These are phyloP conservation scores for Hybognathus amarus DNA, from an alignment of 2,797 vertebrate genomes.

Conservation along the genomic window DNA sequence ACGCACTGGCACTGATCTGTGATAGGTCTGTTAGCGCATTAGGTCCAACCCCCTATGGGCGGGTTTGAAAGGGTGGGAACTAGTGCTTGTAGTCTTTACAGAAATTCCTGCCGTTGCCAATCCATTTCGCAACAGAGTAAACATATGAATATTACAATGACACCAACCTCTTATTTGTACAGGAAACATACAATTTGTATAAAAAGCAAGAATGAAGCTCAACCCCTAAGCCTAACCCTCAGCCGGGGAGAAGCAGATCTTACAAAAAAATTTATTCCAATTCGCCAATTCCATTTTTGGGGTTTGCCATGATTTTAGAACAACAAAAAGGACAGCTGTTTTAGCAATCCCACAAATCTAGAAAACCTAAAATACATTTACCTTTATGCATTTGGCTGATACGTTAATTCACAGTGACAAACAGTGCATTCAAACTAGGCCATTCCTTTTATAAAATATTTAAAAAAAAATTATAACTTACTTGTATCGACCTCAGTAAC, in stretches of 20 bases:
- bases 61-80: too few relatives aligned
- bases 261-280: background rate
- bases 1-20: too few relatives aligned
- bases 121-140: too few relatives aligned
- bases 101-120: background rate
- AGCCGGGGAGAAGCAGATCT: background rate
- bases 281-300: background rate
- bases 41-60: too few relatives aligned
- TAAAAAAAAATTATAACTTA: slow-evolving; percentile 70
- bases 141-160: background rate
- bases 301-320: background rate
- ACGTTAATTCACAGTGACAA: background rate
- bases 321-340: background rate
- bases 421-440: background rate
- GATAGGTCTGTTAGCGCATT: too few relatives aligned
- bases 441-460: background rate
- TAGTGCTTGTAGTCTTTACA: too few relatives aligned
- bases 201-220: background rate
- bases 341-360: background rate
- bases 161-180: background rate
- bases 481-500: slow-evolving; percentile 95
- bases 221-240: background rate
- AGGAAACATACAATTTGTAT: background rate
- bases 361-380: background rate
- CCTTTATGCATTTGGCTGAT: background rate